Evolutionary conservation across 2,113 vertebrate species (phyloP).

Genomic region (Oryzias curvinotus): DNA sequence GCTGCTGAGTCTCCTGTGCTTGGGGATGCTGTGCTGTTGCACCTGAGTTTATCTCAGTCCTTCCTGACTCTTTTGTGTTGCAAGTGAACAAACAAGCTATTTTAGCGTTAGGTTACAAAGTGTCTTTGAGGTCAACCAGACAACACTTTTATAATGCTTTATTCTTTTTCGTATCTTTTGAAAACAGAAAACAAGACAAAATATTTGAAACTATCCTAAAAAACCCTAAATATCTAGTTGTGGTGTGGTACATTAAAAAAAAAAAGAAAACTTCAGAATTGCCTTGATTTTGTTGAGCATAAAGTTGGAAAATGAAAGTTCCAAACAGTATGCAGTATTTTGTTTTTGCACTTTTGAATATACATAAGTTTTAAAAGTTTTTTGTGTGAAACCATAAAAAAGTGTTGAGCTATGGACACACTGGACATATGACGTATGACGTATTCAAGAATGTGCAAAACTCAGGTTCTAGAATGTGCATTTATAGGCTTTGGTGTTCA

Average conservation of each 20-base stretch:
- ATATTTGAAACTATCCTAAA: constrained; percentile 20
- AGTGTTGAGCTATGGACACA: too few relatives aligned
- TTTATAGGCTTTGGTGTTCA: too few relatives aligned
- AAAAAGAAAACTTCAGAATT: too few relatives aligned
- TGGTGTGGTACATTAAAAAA: not conserved
- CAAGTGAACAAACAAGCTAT: constrained; percentile 56
- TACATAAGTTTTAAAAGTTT: too few relatives aligned
- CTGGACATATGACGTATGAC: too few relatives aligned
- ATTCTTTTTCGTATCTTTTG: constrained; percentile 20
- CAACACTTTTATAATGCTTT: constrained; percentile 32
- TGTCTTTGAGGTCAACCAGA: constrained; percentile 34
- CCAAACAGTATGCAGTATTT: too few relatives aligned
- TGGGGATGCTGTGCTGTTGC: constrained; percentile 28
- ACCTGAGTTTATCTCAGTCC: constrained; percentile 28
- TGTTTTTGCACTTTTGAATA: too few relatives aligned
- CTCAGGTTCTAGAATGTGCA: too few relatives aligned
- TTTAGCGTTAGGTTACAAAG: constrained; percentile 43
- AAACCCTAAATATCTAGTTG: not conserved
- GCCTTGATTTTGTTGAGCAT: too few relatives aligned
- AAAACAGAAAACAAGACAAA: constrained; percentile 21
- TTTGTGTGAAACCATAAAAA: too few relatives aligned
- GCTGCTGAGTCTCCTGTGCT: constrained; percentile 45
- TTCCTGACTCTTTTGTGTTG: constrained; percentile 46
- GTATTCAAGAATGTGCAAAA: too few relatives aligned
- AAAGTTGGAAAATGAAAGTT: too few relatives aligned